Base-by-base conservation (phyloP, 2,888 invertebrate species). In the Balanococcus diminutus region DNA sequence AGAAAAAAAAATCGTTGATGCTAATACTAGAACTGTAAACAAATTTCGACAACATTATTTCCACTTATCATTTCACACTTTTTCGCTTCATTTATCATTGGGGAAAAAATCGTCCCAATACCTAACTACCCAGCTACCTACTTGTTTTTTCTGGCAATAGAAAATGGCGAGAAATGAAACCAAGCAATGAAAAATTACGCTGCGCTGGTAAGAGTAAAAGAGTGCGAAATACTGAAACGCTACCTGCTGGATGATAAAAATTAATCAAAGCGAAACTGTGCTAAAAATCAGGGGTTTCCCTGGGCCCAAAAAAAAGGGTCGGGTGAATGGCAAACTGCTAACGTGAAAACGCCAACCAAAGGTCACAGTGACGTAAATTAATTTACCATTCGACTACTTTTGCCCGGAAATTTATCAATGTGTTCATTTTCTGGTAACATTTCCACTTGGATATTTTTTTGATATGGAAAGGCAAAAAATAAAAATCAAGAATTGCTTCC, bases 81-180 rank as follows among this genome's bases (percentile, higher is more conserved):
- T 82, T 81, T 56, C 82, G n/a, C 82, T 82, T 82, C 82, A 82
- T 82, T 82, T 82, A 82, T 82, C 82, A 82, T 56, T 82, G 75
- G 36, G 6, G n/a, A 72, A 72, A 46, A 56, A 56, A 72, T 31
- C 31, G 31, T 72, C 16, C 72, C 31, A 32, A 22, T 56, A 56
- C n/a, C n/a, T n/a, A n/a, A n/a, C n/a, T n/a, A n/a, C n/a, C n/a
- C n/a, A n/a, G n/a, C n/a, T n/a, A n/a, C 56, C 72, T 72, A 72
- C 56, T 79, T 32, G 36, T 79, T 72, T 72, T 72, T n/a, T 72
- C 16, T 32, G 2, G 6, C 31, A 1, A 72, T 72, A 32, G 72
- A 16, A 32, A 11, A 31, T 56, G 31, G 6, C 72, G 72, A 72
- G 72, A 72, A 72, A 72, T 72, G 72, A 32, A 72, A 14, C 72